Base-by-base conservation (phyloP, 2,113 vertebrate genomes). In the Glaucomys volans region DNA sequence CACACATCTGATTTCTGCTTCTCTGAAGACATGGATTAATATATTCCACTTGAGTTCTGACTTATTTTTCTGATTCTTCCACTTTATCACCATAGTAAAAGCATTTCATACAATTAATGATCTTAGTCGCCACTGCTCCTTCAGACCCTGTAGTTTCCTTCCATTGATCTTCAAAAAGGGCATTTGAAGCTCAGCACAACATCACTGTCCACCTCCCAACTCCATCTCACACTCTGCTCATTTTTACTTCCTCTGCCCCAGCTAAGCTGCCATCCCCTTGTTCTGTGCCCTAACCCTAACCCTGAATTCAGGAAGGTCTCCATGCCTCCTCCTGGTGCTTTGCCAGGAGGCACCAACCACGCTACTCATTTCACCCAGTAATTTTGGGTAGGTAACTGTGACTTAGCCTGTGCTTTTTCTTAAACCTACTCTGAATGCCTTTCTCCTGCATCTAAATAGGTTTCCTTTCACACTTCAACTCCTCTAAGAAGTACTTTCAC, bases 401-500 rank as follows among this genome's bases (percentile, higher is more conserved):
- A 37, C n/a, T 40, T 76, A 81, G 22, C 3, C 26, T n/a, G 32
- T 26, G 1, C 5, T 13, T 83, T 37, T 84, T 40, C 20, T 54
- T 57, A 88, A 8, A 93, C 8, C 35, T 88, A 8, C 14, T 67
- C 66, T 82, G 22, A 81, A 67, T 44, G 24, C 0, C 11, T 72
- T 71, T 82, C 6, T 94, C 12, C 28, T 50, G 91, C 22, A 44
- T 82, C 40, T 95, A 57, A 64, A 40, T 47, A 30, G 72, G 32
- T 64, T 35, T 69, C 2, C 4, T 89, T 91, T 71, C 71, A 26
- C 17, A 2, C 91, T 91, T 89, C 54, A 92, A 6, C 6, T 82
- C 82, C 74, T 4, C 10, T 83, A 44, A 85, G 69, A 92, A 88
- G 50, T 17, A 85, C 59, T 88, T 72, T 47, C 35, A 88, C 26